These are phyloP conservation scores for Xestia c-nigrum DNA, from an alignment of 2,888 invertebrate genomes.

Conservation along the genomic window DNA sequence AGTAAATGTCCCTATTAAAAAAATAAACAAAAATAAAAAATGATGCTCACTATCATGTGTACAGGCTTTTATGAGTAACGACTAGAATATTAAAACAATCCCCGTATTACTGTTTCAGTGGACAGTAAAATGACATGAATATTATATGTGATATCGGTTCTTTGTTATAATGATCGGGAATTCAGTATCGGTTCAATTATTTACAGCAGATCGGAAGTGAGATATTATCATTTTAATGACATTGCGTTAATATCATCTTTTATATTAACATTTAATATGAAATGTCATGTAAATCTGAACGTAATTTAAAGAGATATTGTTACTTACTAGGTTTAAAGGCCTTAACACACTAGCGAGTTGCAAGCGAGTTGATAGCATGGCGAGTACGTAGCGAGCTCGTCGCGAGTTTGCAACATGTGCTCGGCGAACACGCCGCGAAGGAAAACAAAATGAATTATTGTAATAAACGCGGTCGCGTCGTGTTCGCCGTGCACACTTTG, in stretches of 20 bases:
- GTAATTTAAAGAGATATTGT: neutral
- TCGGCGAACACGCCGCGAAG: too few relatives aligned
- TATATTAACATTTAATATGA: neutral
- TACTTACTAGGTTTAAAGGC: neutral
- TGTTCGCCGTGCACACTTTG: too few relatives aligned
- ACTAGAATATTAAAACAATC: constrained; percentile 8
- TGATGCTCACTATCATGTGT: too few relatives aligned
- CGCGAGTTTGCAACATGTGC: too few relatives aligned
- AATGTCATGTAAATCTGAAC: neutral
- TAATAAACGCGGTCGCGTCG: too few relatives aligned
- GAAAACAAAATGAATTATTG: too few relatives aligned
- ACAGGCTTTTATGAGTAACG: neutral
- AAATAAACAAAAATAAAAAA: too few relatives aligned
- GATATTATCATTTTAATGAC: constrained; percentile 48
- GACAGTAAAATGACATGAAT: neutral
- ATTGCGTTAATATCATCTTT: constrained; percentile 12
- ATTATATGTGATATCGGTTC: constrained; percentile 10
- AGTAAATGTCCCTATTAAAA: too few relatives aligned
- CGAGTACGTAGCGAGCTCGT: too few relatives aligned
- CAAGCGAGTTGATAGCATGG: too few relatives aligned
- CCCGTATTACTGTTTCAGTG: neutral
- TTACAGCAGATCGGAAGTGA: constrained; percentile 34
- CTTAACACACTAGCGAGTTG: too few relatives aligned
- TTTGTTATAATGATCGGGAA: constrained; percentile 29
- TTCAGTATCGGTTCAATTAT: constrained; percentile 44